Base-by-base conservation (phyloP, 2,113 vertebrate genomes). In the Chiloscyllium plagiosum region DNA sequence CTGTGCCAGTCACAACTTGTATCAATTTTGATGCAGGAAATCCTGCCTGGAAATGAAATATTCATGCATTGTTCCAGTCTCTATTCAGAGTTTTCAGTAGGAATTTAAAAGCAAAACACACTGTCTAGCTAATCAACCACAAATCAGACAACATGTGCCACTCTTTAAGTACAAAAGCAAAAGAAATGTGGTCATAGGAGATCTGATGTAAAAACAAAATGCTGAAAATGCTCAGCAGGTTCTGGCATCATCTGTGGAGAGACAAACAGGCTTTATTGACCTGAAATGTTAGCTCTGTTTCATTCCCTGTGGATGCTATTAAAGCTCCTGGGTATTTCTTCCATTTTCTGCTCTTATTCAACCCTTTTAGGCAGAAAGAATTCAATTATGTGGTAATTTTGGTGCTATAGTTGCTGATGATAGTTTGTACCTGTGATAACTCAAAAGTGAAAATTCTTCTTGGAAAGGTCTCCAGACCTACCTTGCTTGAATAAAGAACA, bases 21-120 rank as follows among this genome's bases (percentile, higher is more conserved):
- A 83, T 6, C 26, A 52, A 13, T 90, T 89, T 12, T 61, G 87
- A 65, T 12, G 13, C 87, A 90, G 87, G 26, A 90, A 90, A 15
- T 61, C 87, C 80, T 47, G 80, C 80, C 17, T 20, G 17, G 17
- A 83, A 83, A 17, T 83, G 12, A 65, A 87, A 90, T 65, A 61
- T 90, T 65, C 13, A 90, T 33, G 12, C 52, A 90, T 90, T 90
- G 52, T 61, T 50, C 86, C 24, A 50, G 22, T 89, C 52, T 89
- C 86, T 56, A 56, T 90, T 17, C n/a, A 1, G 52, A 90, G 87
- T 61, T 29, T 15, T 33, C 52, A 56, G 4, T 5, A 61, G 50
- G 52, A 61, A 90, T 61, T 90, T 90, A 90, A 61, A 90, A 90
- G 61, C 13, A 61, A 90, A 90, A 65, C 50, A 90, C 15, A 90